Evolutionary conservation across 2,113 vertebrate species (phyloP), one percentile per base, ranked within the genome.

Genomic region (Elanoides forficatus): DNA sequence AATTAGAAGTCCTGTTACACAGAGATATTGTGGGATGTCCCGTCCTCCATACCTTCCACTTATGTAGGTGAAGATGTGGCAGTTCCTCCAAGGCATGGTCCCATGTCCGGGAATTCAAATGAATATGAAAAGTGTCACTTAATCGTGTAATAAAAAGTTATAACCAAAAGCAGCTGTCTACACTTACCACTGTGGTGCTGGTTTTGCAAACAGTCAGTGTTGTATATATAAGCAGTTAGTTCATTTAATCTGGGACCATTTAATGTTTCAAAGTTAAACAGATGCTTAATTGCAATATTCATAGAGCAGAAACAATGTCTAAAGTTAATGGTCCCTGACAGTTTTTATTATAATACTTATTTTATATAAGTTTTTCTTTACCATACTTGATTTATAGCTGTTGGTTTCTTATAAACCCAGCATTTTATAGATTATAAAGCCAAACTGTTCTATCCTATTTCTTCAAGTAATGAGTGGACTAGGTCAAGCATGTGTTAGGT

Each of bases 221-320:
- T 60, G 48, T 73, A 18, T 67, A 76, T 58, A 29, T 18, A 76
- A 95, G 74, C 17, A 93, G 59, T 68, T 56, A 90, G n/a, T 84
- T 84, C 63, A 53, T 90, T 96, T 81, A 81, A 81, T 84, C 53
- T 86, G 52, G 26, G 55, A 74, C n/a, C 40, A 59, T 52, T 94
- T 78, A 86, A 76, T 58, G 38, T 48, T 80, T 73, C 43, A 76
- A 95, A 94, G 47, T 78, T 81, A 76, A 96, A 47, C 81, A 97
- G 71, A 92, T 92, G 85, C 63, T 90, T 95, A 94, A 92, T 70
- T 90, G 79, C 45, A 93, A 26, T 10, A 9, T 72, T 96, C 62
- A 87, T 40, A 90, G 55, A 93, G 32, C 13, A 26, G 59, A 88
- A 86, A 80, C 67, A 88, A 83, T 86, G 79, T n/a, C 50, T 90